Base-by-base conservation (phyloP, 2,113 vertebrate genomes). In the Oxygymnocypris stewartii region DNA sequence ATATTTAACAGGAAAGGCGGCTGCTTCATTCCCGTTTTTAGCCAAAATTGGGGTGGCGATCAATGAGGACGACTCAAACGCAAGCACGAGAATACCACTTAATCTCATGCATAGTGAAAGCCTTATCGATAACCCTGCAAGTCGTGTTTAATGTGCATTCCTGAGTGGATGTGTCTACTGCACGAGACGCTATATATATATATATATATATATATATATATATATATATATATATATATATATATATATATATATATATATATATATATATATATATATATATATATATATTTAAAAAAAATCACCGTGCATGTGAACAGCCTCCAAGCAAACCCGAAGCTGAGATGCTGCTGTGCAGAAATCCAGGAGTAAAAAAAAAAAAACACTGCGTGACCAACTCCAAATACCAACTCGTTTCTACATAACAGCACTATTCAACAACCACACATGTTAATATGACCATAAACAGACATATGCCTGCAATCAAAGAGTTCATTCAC, bases 321-420 rank as follows among this genome's bases (percentile, higher is more conserved):
- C 23, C 69, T 74, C 35, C 11, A 35, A 42, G 31, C 67, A 74
- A 23, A 51, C 47, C 67, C 2, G 25, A 35, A 71, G 81, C 81
- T 35, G 82, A 84, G 67, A 59, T 73, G 82, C 82, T 57, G 82
- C 82, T 84, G 82, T 84, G 82, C 82, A 84, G 82, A 84, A 84
- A 84, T 82, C 63, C 81, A 83, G 47, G 4, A 4, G 16, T 9
- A 69, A 82, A 80, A 14, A 69, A 81, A 80, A 78, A 80, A 67
- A 73, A 3, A 67, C 67, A 84, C 67, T 83, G 81, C 81, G 81
- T 83, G 81, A 83, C 81, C 47, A 84, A 84, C 69, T 84, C 69
- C 47, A 84, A 57, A 74, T 57, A 71, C 63, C 82, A 84, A 71
- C 82, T 74, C 47, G 11, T 40, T n/a, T 57, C 69, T 13, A 40